Conservation (phyloP, 1,140 invertebrate genomes). For the Schlechtendalia chinensis region DNA sequence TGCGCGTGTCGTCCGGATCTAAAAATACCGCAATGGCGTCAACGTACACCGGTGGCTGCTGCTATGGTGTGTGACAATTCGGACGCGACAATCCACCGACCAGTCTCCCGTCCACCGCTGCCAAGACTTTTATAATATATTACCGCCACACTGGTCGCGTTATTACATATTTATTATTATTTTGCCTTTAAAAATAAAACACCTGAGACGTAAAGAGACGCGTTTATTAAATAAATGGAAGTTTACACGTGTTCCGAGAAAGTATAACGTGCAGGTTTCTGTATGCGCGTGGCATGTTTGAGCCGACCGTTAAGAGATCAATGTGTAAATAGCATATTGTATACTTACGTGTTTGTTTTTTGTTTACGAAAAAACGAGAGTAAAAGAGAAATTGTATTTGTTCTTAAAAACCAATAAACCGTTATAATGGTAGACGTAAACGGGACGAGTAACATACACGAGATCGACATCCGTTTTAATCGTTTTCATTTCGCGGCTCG, state of each 20-base stretch:
- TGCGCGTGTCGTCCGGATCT: constrained; percentile 27
- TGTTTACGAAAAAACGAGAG: not conserved
- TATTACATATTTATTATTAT: not conserved
- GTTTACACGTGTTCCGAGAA: not conserved
- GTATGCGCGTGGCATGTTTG: not conserved
- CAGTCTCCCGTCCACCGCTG: not conserved
- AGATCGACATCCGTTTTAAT: not conserved
- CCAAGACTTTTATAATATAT: not conserved
- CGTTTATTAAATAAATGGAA: not conserved
- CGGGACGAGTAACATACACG: not conserved
- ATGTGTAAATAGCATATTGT: not conserved
- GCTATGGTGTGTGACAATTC: not conserved
- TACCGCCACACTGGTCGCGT: not conserved
- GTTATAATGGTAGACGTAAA: not conserved
- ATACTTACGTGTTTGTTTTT: constrained; percentile 17
- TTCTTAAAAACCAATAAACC: not conserved
- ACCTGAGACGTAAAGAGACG: not conserved
- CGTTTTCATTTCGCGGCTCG: not conserved
- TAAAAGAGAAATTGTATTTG: not conserved
- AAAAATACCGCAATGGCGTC: constrained; percentile 35
- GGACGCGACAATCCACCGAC: not conserved
- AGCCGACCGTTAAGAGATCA: not conserved
- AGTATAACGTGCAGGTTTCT: not conserved
- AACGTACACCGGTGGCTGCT: not conserved
- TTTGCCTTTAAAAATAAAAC: constrained; percentile 5